Evolutionary conservation across 2,797 vertebrate species (phyloP), one percentile per base, ranked within the genome.

Genomic region (Acestrorhynchus altus): DNA sequence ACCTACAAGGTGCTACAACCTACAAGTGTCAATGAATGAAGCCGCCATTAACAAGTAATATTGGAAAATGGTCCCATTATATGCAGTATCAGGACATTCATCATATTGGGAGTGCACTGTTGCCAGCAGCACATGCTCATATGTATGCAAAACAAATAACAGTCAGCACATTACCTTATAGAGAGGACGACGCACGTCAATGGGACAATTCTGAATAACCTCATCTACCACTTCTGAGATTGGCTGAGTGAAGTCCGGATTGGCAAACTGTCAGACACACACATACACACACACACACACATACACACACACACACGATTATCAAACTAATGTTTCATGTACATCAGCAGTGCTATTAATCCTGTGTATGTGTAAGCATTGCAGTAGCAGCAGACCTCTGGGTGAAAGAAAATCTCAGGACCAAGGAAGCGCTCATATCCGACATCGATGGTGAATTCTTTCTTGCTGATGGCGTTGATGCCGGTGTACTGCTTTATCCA

Each of bases 171-270:
- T 89, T 83, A 98, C 98, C 96, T 99, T 99, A 91, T 99, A 99
- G 28, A 99, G 95, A 0, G 98, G 98, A 81, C 98, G 96, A 57
- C 98, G 94, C 85, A 98, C 96, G 76, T 99, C 98, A 28, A 99
- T 99, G 82, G 98, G 98, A 84, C 97, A 99, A 92, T 99, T 98
- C 90, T 99, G 97, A 90, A 99, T 99, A 81, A 99, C 98, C 88
- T 99, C 98, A 79, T 99, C 98, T 86, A 99, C 98, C 86, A 99
- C 98, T 92, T 99, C 98, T 20, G 97, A 99, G 91, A 99, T 99
- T 7, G 98, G 97, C 88, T 99, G 98, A 0, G 97, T 99, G 76
- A 99, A 99, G 86, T 99, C 98, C 16, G 98, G 97, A 91, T 99
- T 99, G 88, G 97, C 96, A 88, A 99, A 99, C 97, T 98, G 88